phyloP scores from a whole-genome alignment of 1,140 invertebrate species.

The Geopemphigus sp. region DNA sequence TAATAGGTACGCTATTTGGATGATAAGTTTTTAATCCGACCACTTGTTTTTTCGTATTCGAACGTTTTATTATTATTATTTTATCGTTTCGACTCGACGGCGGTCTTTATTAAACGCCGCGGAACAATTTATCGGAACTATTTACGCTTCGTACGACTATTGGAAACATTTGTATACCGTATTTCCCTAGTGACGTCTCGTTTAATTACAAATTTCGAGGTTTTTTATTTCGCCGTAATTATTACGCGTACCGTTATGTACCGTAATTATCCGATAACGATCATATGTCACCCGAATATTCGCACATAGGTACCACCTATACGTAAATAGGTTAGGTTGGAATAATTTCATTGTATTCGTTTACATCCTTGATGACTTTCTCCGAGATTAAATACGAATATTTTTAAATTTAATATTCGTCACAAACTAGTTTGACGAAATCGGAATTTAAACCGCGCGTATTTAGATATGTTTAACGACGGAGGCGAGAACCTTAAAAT shows the following conservation, averaged over 20 bases:
- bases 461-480: too few relatives aligned
- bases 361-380: conserved; percentile 29
- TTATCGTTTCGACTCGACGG: too few relatives aligned
- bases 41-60: too few relatives aligned
- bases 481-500: too few relatives aligned
- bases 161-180: too few relatives aligned
- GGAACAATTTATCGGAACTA: too few relatives aligned
- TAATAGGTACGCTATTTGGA: not conserved
- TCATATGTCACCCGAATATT: conserved; percentile 3
- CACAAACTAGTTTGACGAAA: not conserved
- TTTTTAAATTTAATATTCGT: not conserved
- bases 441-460: too few relatives aligned
- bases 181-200: too few relatives aligned
- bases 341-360: conserved; percentile 21
- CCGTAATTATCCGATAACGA: conserved; percentile 22
- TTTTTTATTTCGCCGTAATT: not conserved
- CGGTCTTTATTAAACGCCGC: too few relatives aligned
- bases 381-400: not conserved
- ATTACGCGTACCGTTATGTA: not conserved
- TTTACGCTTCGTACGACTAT: too few relatives aligned
- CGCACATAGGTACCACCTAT: not conserved
- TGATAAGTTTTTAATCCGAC: too few relatives aligned
- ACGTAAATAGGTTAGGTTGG: not conserved
- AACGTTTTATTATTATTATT: too few relatives aligned
- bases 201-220: not conserved